A percentile compares a stretch with the other conserved stretches of the same genome.
phyloP scores from a whole-genome alignment of 2,113 vertebrate species.

The Notothenia coriiceps region DNA sequence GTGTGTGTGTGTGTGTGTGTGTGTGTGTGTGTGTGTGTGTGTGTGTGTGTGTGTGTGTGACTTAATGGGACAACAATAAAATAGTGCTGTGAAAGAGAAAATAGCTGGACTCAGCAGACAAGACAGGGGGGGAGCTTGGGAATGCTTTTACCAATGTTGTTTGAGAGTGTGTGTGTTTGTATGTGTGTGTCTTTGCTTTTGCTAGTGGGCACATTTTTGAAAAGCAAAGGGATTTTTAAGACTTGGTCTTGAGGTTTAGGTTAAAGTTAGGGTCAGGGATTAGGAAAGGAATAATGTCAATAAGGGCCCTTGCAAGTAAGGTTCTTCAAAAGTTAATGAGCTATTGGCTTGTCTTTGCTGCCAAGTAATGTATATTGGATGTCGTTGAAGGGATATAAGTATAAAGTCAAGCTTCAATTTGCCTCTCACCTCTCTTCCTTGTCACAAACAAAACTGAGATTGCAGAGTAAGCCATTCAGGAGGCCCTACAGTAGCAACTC shows the following conservation, averaged over 20 bases:
- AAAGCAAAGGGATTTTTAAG: background rate
- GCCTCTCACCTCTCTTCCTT: background rate
- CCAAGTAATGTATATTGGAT: background rate
- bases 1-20: conserved; percentile 14
- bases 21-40: conserved; percentile 3
- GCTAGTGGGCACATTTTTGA: background rate
- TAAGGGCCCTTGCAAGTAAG: background rate
- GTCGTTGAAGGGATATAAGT: background rate
- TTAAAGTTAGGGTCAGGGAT: background rate
- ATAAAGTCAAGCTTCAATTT: background rate
- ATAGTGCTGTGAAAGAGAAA: conserved; percentile 22
- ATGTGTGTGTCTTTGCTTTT: too few species aligned
- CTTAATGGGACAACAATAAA: conserved; percentile 16
- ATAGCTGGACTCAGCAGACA: too few species aligned
- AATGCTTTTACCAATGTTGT: too few species aligned
- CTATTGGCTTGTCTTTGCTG: background rate
- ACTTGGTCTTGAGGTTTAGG: background rate
- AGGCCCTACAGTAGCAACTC: background rate
- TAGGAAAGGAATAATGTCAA: background rate
- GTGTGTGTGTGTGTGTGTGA: background rate
- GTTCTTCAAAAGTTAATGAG: background rate
- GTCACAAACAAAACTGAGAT: too few species aligned
- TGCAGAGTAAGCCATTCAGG: background rate
- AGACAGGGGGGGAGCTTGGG: too few species aligned
- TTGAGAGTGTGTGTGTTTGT: too few species aligned